Base-by-base conservation (phyloP, 1,140 invertebrate genomes). In the roundworm (Caenorhabditis elegans) region DNA sequence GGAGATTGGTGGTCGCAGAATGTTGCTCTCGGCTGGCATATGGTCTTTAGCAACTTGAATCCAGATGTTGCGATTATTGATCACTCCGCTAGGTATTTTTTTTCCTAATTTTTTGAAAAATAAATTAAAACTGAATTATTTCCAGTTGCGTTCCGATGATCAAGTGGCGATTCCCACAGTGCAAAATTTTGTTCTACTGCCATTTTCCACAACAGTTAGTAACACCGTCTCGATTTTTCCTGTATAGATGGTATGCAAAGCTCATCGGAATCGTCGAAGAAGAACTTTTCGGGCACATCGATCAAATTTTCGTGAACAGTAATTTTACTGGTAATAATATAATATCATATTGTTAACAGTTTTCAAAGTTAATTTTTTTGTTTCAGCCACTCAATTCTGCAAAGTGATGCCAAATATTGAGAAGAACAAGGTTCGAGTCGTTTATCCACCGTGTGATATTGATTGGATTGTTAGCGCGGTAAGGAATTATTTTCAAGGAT, bases 131-230 rank as follows among this genome's bases (percentile, higher is more conserved):
- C n/a, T 70, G 53, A 47, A 31, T n/a, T 26, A 22, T 55, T 86
- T 86, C 80, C 78, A 88, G 87, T 36, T 89, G 88, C 76, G 86
- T 89, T 24, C 88, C 88, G 3, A 85, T 90, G 85, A 51, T 89
- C 6, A 89, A 89, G 83, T 89, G 88, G 86, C 85, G 87, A 26
- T 89, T 89, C 65, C 88, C 88, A 34, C 31, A 81, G 26, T 86
- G 76, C 36, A 86, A 83, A 70, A 83, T 89, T 39, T 84, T 89
- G 8, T 89, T 89, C 82, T 89, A 89, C 51, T 89, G 88, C 49
- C 88, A 89, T 75, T 89, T 89, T 78, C 88, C 88, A 34, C 88
- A 89, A 76, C 88, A 89, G 80, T 51, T 89, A 28, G 88, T 89
- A 17, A 89, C 88, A 2, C 88, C 88, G 13, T 83, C 85, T n/a